A percentile compares a stretch with the other conserved stretches of the same genome.
phyloP scores from a whole-genome alignment of 35 echinoderm and acorn worm species.

The Nesometra sesokonis region DNA sequence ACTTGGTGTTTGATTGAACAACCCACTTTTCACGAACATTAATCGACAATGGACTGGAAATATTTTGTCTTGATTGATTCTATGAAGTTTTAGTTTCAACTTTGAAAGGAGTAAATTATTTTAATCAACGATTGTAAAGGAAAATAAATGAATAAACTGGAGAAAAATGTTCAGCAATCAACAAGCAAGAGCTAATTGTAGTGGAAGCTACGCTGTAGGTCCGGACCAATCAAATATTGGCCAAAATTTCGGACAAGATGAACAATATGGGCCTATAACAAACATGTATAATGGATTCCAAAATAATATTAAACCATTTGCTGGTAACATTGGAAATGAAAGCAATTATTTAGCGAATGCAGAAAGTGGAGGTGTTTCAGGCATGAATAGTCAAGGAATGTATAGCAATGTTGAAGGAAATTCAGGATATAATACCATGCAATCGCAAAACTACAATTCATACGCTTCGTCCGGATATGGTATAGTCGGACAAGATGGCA shows the following conservation, averaged over 20 bases:
- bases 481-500: neutral
- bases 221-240: neutral
- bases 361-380: neutral
- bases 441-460: neutral
- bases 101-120: neutral
- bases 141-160: neutral
- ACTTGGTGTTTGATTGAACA: neutral
- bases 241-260: neutral
- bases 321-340: neutral
- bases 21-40: neutral
- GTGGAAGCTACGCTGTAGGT: neutral
- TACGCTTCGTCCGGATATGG: neutral
- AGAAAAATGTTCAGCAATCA: neutral
- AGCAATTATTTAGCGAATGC: neutral
- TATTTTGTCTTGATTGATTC: neutral
- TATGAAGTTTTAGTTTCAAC: neutral
- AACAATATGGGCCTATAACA: neutral
- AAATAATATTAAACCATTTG: neutral
- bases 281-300: neutral
- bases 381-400: neutral
- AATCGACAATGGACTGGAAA: neutral
- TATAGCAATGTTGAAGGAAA: neutral
- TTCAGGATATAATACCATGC: neutral
- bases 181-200: neutral
- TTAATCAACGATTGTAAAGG: neutral